Evolutionary conservation across 2,113 vertebrate genomes (phyloP), one percentile per base, ranked within the genome.

Genomic region (Calyptomena viridis): DNA sequence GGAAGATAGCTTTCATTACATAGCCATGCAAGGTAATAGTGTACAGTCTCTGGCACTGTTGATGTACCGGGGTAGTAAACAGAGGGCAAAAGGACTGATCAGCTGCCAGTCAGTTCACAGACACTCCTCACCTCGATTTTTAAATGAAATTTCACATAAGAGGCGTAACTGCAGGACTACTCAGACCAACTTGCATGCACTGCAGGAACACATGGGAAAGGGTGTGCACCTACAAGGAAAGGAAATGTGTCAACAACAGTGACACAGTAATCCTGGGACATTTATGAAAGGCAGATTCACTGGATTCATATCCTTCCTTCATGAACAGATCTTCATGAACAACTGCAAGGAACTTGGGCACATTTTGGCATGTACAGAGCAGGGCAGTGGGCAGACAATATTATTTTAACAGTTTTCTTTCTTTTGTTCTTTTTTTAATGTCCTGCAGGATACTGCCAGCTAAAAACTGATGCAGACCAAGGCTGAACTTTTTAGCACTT

Each of bases 1-100:
- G 72, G 84, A 72, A 96, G 94, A 96, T 3, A 68, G 83, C 55
- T 95, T 87, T 95, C 96, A 94, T 95, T 95, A 95, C 7, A 75
- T 67, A 80, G 50, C 56, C 63, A 52, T 47, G 82, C 47, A 81
- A 95, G 84, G 92, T 77, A 96, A 86, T 69, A n/a, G 35, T 44
- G 52, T 30, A 69, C 33, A 76, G 63, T 40, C 73, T 87, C 68
- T 69, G 50, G 81, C 76, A 75, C 40, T 72, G 42, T 6, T 71
- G 33, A 53, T n/a, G 33, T 60, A 75, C 76, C 27, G n/a, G 35
- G 28, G 76, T 72, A 93, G 90, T 71, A 78, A 93, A 93, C 3
- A 80, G 84, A 69, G 39, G 90, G 71, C 88, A 80, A 90, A 83
- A 88, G 87, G 93, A 93, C 82, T 49, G 27, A 60, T 30, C 56